Evolutionary conservation across 2,888 invertebrate species (phyloP), one percentile per base, ranked within the genome.

Genomic region (Blomia tropicalis): DNA sequence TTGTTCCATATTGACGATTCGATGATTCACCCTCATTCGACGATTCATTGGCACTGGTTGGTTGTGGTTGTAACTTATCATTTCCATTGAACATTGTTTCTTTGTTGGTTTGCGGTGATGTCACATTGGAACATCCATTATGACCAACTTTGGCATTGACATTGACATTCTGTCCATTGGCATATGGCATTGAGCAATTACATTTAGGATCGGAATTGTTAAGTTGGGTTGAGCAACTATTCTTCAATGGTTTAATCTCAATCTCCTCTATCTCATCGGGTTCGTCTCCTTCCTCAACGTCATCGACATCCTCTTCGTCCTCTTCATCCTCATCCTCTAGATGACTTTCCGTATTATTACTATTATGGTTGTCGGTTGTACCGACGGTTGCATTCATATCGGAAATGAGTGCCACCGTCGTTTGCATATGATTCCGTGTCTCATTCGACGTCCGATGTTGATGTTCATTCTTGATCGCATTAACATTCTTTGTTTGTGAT

Each of bases 261-360:
- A 47, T 47, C 2, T 47, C 47, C 2, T 47, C 47, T 14, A 14
- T 23, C 17, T 30, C 53, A 19, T 27, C 60, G 2, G 14, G 17
- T 3, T 47, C 47, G 19, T 47, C 47, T 14, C 22, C 47, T 14
- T 30, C 53, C 23, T 27, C 60, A 41, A 17, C 30, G 2, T 23
- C 44, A 31, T 60, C 60, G 14, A 22, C n/a, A 25, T 58, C 56
- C 2, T 36, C 32, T n/a, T 62, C 62, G 22, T 62, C 62, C 14
- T 62, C 62, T 17, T 62, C 62, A 19, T 62, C 62, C 32, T 62
- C 58, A n/a, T 41, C 58, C 4, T 27, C 58, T 5, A 54, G 44
- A 22, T 43, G 51, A 19, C 51, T 51, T 14, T 47, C 60, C 29
- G 27, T 51, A 36, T 60, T 60, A 31, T 59, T 53, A 58, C 22